Evolutionary conservation across 1,140 invertebrate species (phyloP).

Genomic region (Drosophila gunungcola): DNA sequence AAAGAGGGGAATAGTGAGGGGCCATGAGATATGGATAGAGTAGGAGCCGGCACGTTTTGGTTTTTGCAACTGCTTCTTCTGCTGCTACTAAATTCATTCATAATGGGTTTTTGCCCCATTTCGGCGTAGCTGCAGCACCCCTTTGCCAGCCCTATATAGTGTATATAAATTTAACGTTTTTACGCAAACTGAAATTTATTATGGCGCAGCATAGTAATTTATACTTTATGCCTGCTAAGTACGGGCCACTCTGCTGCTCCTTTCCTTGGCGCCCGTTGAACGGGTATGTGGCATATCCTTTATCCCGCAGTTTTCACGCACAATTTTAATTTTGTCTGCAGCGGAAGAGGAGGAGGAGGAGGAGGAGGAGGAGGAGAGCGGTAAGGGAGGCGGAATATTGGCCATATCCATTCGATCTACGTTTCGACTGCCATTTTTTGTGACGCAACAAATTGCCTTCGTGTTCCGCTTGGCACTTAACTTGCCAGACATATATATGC

Average conservation of each 20-base stretch:
- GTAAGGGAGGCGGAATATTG: background rate
- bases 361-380: background rate
- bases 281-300: slow-evolving; percentile 33
- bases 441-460: slow-evolving; percentile 71
- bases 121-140: slow-evolving; percentile 5
- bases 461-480: slow-evolving; percentile 66
- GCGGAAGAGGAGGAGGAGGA: background rate
- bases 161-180: slow-evolving; percentile 82
- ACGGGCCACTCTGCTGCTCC: slow-evolving; percentile 12
- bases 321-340: slow-evolving; percentile 69
- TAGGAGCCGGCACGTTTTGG: slow-evolving; percentile 61
- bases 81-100: slow-evolving; percentile 79
- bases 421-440: slow-evolving; percentile 34
- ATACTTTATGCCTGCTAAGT: slow-evolving; percentile 83
- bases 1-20: slow-evolving; percentile 4
- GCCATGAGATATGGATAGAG: slow-evolving; percentile 6
- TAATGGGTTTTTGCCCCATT: slow-evolving; percentile 72
- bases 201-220: slow-evolving; percentile 79
- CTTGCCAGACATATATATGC: slow-evolving; percentile 36
- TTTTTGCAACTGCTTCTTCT: slow-evolving; percentile 56
- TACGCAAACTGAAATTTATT: slow-evolving; percentile 83
- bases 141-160: slow-evolving; percentile 13
- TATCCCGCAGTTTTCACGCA: slow-evolving; percentile 59
- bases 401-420: slow-evolving; percentile 32
- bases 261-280: slow-evolving; percentile 20